Evolutionary conservation across 2,888 invertebrate species (phyloP).

Genomic region (Xylota sylvarum): DNA sequence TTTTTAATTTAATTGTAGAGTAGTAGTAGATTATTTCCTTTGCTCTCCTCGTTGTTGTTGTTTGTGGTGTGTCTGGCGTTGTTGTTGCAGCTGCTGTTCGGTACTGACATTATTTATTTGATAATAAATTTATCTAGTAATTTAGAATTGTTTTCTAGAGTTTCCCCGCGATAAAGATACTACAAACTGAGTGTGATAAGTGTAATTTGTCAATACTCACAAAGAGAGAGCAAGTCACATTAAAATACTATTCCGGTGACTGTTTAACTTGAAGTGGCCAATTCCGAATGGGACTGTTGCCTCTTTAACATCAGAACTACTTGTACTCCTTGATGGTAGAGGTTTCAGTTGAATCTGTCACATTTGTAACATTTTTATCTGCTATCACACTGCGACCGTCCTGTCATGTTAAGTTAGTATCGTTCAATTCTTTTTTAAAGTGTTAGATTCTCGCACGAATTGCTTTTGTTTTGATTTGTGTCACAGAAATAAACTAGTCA

Average conservation of each 20-base stretch:
- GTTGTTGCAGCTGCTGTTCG: slow-evolving; percentile 54
- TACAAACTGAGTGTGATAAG: neutral
- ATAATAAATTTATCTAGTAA: slow-evolving; percentile 65
- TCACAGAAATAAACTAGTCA: slow-evolving; percentile 64
- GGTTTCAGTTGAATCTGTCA: slow-evolving; percentile 62
- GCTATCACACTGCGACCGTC: slow-evolving; percentile 5
- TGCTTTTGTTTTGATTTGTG: slow-evolving; percentile 74
- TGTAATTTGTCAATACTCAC: slow-evolving; percentile 32
- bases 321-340: slow-evolving; percentile 48
- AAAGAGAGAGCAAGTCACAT: slow-evolving; percentile 36
- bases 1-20: slow-evolving; percentile 62
- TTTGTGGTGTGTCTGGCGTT: slow-evolving; percentile 27
- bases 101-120: slow-evolving; percentile 74
- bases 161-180: slow-evolving; percentile 38
- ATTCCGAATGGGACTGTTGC: slow-evolving; percentile 32
- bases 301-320: slow-evolving; percentile 52
- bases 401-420: slow-evolving; percentile 17
- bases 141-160: slow-evolving; percentile 44
- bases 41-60: slow-evolving; percentile 56
- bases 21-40: slow-evolving; percentile 67
- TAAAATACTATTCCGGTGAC: slow-evolving; percentile 50
- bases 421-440: slow-evolving; percentile 13
- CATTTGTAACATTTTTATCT: slow-evolving; percentile 60
- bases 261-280: slow-evolving; percentile 50
- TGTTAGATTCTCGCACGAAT: slow-evolving; percentile 44